Conservation (phyloP, 2,113 vertebrate species). For the Holacanthus passer region DNA sequence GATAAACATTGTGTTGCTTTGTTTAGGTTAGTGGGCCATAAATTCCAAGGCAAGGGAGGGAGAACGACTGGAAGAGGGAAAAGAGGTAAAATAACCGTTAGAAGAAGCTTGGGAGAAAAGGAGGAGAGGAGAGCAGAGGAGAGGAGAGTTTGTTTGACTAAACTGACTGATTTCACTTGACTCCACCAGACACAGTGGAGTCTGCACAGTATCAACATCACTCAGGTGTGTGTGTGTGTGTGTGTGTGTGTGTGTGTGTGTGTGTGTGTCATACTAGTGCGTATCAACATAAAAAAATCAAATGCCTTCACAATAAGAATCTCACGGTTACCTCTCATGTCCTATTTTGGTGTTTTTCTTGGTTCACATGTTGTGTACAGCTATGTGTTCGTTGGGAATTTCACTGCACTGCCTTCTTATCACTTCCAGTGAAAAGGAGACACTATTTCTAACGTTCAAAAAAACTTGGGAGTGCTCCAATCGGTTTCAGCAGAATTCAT, state of each 20-base stretch:
- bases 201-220: constrained; percentile 60
- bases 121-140: constrained; percentile 1
- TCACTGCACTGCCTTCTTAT: constrained; percentile 46
- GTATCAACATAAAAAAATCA: constrained; percentile 21
- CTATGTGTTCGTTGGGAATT: constrained; percentile 20
- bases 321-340: constrained; percentile 14
- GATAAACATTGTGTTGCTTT: constrained; percentile 74
- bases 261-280: neutral
- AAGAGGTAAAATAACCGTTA: constrained; percentile 48
- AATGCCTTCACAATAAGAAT: constrained; percentile 35
- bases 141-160: constrained; percentile 53
- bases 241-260: neutral
- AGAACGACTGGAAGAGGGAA: constrained; percentile 7
- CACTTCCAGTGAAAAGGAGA: constrained; percentile 43
- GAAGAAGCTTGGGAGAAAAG: constrained; percentile 13
- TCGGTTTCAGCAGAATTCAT: constrained; percentile 5
- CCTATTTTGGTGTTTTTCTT: constrained; percentile 58
- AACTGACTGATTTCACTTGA: constrained; percentile 53
- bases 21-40: constrained; percentile 77
- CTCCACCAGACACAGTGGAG: constrained; percentile 62
- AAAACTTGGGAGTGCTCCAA: constrained; percentile 24
- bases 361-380: constrained; percentile 44
- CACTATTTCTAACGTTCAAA: constrained; percentile 32
- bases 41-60: constrained; percentile 67
- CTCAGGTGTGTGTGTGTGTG: constrained; percentile 10